Evolutionary conservation across 2,113 vertebrate species (phyloP), one percentile per base, ranked within the genome.

Genomic region (Mormyrus iriodes): DNA sequence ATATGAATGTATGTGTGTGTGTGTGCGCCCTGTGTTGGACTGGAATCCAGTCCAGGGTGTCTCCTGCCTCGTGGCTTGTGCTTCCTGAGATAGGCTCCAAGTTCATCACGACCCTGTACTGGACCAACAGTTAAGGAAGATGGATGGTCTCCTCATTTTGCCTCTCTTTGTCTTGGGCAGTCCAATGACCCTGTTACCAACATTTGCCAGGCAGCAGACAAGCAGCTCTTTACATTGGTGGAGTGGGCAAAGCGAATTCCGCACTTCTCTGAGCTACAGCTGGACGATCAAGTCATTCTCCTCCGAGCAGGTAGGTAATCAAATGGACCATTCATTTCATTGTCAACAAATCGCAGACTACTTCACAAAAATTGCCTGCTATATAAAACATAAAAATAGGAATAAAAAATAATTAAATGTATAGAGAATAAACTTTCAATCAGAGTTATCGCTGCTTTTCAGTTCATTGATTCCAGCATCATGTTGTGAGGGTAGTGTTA

Each of bases 241-340:
- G 98, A 99, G 91, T 99, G 98, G 98, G 98, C 98, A 88, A 99
- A 99, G 93, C 96, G 98, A 90, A 98, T 99, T 85, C 98, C 98
- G 0, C 97, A 99, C 93, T 99, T 99, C 95, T 99, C 98, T 0
- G 97, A 98, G 86, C 96, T 99, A 89, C 96, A 97, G 0, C 92
- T 99, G 86, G 98, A 99, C 55, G 98, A 99, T 93, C 98, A 99
- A 93, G 98, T 99, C 92, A 99, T 99, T 91, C 95, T 99, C 42
- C 96, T 99, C 46, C 96, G 98, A 83, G 98, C 98, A 97, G 98
- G 98, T 99, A 95, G 89, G 27, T 21, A 44, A 61, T 35, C 39
- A 8, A 48, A 84, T 46, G 24, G 24, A 24, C 42, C 82, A 17
- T 84, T n/a, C 21, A 44, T 24, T 46, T 27, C 8, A 48, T 84